A percentile compares a stretch with the other conserved stretches of the same genome.
Conservation (phyloP, 2,888 invertebrate species). For the Phalera bucephala region DNA sequence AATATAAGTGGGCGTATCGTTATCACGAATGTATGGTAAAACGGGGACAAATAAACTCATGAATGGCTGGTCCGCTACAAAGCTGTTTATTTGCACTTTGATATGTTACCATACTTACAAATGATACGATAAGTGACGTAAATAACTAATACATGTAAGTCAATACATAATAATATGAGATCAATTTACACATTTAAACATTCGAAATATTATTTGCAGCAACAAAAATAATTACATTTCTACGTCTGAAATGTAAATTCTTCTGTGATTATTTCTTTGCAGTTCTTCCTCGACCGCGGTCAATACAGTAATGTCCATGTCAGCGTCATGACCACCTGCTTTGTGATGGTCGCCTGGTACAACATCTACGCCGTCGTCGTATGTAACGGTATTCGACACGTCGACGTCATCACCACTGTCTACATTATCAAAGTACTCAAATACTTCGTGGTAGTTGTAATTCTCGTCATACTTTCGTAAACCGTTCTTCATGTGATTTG, state of each 20-base stretch:
- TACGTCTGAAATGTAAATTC: slow-evolving; percentile 23
- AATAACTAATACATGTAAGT: too few species aligned
- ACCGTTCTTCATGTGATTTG: slow-evolving; percentile 84
- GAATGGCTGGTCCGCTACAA: neutral
- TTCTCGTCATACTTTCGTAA: slow-evolving; percentile 80
- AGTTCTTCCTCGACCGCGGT: slow-evolving; percentile 61
- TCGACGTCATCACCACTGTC: slow-evolving; percentile 24
- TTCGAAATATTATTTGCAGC: slow-evolving; percentile 1
- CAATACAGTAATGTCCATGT: slow-evolving; percentile 45
- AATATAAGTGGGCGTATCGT: neutral
- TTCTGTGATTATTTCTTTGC: slow-evolving; percentile 61
- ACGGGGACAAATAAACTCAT: neutral
- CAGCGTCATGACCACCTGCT: slow-evolving; percentile 27
- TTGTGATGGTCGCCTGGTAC: slow-evolving; percentile 43
- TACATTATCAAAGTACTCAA: slow-evolving; percentile 36
- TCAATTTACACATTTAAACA: slow-evolving; percentile 2
- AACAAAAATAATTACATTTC: slow-evolving; percentile 1
- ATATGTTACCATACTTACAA: too few species aligned
- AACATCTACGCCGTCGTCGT: slow-evolving; percentile 33
- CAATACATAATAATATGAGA: slow-evolving; percentile 6
- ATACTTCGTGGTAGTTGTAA: slow-evolving; percentile 56
- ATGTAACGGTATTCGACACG: slow-evolving; percentile 33
- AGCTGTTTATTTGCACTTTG: neutral
- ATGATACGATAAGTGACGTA: too few species aligned
- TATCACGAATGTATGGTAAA: neutral